Base-by-base conservation (phyloP, 2,797 vertebrate species). In the Muscicapa striata region DNA sequence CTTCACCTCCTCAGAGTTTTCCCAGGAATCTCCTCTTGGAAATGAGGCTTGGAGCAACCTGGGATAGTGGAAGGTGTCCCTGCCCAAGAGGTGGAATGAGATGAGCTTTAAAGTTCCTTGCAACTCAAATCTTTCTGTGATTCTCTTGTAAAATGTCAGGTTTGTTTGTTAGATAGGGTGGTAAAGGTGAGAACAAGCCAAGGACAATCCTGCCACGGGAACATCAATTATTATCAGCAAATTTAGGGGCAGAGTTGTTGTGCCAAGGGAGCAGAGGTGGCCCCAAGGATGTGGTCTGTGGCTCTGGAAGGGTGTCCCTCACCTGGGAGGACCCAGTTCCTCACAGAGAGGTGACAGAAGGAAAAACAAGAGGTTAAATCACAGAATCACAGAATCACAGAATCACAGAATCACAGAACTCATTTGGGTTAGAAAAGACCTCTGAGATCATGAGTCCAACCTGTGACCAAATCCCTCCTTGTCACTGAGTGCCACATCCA, bases 151-250 rank as follows among this genome's bases (percentile, higher is more conserved):
- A 38, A 66, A 55, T 11, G 11, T 21, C 14, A 17, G 34, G 14
- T 55, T 66, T 32, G 2, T 36, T 10, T 20, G n/a, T 24, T 30
- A 30, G 27, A 19, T 10, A 1, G 0, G 4, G 40, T 5, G 32
- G 15, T 13, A 16, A 38, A 46, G 32, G 17, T 27, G 41, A n/a
- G 10, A 27, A 9, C 7, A 0, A 17, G 21, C 22, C 27, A 6
- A 41, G 54, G 36, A 49, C 24, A 15, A 1, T 8, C 36, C 64
- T 49, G 45, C 24, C 30, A 4, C 0, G 12, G 62, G 30, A n/a
- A 58, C 4, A 22, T 0, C 12, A 13, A 34, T 27, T 15, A 5
- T 23, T 19, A 6, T 5, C 77, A n/a, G 34, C 15, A 29, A 6
- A 58, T 34, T 64, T 23, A 2, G 48, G 38, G 48, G 20, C 24